A percentile compares a stretch with the other conserved stretches of the same genome.
Conservation (phyloP, 1,140 invertebrate genomes). For the Akabosia matsudoensis region DNA sequence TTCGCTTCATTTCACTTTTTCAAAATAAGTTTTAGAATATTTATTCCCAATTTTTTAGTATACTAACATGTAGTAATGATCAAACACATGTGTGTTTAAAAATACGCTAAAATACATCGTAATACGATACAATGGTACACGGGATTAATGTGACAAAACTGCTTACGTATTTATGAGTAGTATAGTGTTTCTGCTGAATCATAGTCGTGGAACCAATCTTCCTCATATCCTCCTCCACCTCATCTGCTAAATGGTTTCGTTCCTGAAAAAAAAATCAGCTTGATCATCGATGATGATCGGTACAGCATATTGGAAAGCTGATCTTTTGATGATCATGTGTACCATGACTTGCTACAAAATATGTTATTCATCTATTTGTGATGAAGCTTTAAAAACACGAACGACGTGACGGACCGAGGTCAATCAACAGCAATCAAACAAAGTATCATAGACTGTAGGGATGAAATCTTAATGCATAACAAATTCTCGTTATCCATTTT, state of each 20-base stretch:
- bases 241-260: not conserved
- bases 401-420: not conserved
- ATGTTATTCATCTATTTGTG: not conserved
- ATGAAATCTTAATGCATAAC: not conserved
- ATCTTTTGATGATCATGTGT: not conserved
- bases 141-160: no score
- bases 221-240: not conserved
- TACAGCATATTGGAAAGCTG: not conserved
- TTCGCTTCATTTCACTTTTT: constrained; percentile 38
- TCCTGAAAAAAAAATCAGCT: not conserved
- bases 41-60: no score
- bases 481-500: constrained; percentile 12
- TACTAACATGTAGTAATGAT: no score
- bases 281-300: not conserved
- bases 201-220: not conserved
- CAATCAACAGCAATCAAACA: not conserved
- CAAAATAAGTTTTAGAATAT: no score
- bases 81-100: no score
- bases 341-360: not conserved
- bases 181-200: not conserved
- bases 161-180: not conserved
- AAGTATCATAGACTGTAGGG: not conserved
- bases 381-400: not conserved
- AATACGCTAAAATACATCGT: no score
- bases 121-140: no score